Evolutionary conservation across 2,113 vertebrate genomes (phyloP).

Genomic region (Hippotragus niger): DNA sequence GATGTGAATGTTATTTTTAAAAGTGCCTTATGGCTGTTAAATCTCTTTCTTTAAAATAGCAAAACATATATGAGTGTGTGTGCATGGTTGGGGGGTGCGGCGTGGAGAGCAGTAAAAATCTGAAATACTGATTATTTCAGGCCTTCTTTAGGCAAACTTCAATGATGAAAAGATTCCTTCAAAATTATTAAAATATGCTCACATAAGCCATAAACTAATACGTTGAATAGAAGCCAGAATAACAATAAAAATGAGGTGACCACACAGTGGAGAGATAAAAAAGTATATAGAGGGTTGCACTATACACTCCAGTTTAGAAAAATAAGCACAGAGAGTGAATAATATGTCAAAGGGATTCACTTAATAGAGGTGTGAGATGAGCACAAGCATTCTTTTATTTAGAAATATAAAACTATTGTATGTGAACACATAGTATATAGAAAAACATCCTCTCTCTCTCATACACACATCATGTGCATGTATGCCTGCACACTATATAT

Average conservation of each 20-base stretch:
- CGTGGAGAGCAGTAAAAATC: constrained; percentile 44
- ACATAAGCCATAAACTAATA: constrained; percentile 50
- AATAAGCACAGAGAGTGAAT: neutral
- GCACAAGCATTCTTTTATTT: neutral
- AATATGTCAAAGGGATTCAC: neutral
- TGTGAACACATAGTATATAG: neutral
- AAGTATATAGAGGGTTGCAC: neutral
- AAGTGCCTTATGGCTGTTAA: constrained; percentile 80
- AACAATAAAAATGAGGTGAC: constrained; percentile 57
- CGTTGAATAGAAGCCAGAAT: constrained; percentile 66
- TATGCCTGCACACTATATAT: neutral
- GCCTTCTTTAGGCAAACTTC: constrained; percentile 54
- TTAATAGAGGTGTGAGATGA: neutral
- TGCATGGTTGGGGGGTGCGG: neutral
- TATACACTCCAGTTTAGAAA: neutral
- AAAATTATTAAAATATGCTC: constrained; percentile 67
- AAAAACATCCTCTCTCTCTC: neutral
- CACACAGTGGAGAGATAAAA: constrained; percentile 44
- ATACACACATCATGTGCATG: neutral
- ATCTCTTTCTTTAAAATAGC: constrained; percentile 78
- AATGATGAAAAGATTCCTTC: constrained; percentile 46
- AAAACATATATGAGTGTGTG: constrained; percentile 66
- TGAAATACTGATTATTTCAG: constrained; percentile 68
- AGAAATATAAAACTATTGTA: neutral
- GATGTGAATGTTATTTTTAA: constrained; percentile 87